Base-by-base conservation (phyloP, 2,888 invertebrate species). In the Drosophila subsilvestris region DNA sequence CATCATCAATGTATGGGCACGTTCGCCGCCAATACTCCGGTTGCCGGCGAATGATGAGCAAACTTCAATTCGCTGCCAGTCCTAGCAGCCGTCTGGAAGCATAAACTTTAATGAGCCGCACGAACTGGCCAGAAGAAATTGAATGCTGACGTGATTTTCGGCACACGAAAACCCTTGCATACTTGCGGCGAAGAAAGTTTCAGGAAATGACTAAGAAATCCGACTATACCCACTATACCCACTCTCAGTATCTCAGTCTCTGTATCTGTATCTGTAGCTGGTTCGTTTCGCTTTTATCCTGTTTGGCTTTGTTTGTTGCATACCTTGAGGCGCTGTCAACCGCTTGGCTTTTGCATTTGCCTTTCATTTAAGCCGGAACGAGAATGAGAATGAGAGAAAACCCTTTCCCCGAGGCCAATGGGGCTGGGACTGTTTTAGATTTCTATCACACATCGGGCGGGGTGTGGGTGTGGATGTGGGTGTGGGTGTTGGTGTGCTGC, bases 1-100 rank as follows among this genome's bases (percentile, higher is more conserved):
- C 83, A 78, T 86, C 83, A 83, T 83, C 83, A 84, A 89, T 89
- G 89, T 90, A 89, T 89, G 89, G 80, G 86, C 89, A 89, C 89
- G 89, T 89, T 84, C 76, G 76, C 81, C 69, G 58, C 76, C 32
- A 37, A n/a, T 32, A 3, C 32, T 32, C 32, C 7, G 60, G 83
- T 71, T 59, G 56, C 51, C 63, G 59, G 42, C 83, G 85, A 90
- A 81, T 89, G 88, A 86, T 86, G 88, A 89, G 85, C 84, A 86
- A 86, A 86, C 86, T 89, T 82, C 86, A 85, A 78, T 73, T 73
- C 83, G 44, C 61, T 27, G 62, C 59, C 61, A 71, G 65, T 75
- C 75, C 61, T 42, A 45, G 54, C n/a, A 22, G 20, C 25, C 42
- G 87, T 85, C 79, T 75, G 69, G 67, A 65, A 29, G 83, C 78